A percentile compares a stretch with the other conserved stretches of the same genome.
These are phyloP conservation scores for Brotula barbata DNA, from an alignment of 2,797 vertebrate genomes.

Conservation along the genomic window DNA sequence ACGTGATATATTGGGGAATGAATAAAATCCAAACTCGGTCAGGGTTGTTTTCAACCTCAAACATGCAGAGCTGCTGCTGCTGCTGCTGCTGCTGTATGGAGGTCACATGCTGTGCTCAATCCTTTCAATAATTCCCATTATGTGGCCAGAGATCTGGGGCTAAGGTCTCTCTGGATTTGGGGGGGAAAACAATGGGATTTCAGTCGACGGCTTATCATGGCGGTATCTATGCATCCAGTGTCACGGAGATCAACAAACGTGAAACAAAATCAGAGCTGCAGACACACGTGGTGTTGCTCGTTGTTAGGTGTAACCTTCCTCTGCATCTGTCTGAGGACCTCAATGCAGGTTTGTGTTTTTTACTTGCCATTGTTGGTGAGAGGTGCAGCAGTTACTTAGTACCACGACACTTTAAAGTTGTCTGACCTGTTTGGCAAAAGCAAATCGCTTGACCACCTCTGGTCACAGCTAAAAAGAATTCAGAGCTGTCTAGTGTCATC, in stretches of 20 bases:
- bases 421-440: slow-evolving; percentile 14
- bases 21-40: slow-evolving; percentile 18
- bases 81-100: slow-evolving; percentile 47
- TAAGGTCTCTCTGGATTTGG: slow-evolving; percentile 60
- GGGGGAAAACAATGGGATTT: slow-evolving; percentile 69
- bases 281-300: slow-evolving; percentile 40
- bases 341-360: slow-evolving; percentile 7
- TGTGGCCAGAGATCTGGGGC: slow-evolving; percentile 59
- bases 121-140: slow-evolving; percentile 70
- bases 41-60: slow-evolving; percentile 4
- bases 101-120: slow-evolving; percentile 76
- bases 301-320: slow-evolving; percentile 5
- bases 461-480: slow-evolving; percentile 13
- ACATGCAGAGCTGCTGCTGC: too few relatives aligned
- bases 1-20: neutral
- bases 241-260: slow-evolving; percentile 49
- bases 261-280: slow-evolving; percentile 53
- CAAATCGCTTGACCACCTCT: neutral
- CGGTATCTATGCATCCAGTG: slow-evolving; percentile 29
- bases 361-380: neutral
- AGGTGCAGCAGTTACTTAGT: neutral
- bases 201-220: slow-evolving; percentile 53
- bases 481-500: slow-evolving; percentile 20
- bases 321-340: slow-evolving; percentile 23
- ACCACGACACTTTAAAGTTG: slow-evolving; percentile 13